Base-by-base conservation (phyloP, 2,888 invertebrate genomes). In the Argyresthia goedartella region DNA sequence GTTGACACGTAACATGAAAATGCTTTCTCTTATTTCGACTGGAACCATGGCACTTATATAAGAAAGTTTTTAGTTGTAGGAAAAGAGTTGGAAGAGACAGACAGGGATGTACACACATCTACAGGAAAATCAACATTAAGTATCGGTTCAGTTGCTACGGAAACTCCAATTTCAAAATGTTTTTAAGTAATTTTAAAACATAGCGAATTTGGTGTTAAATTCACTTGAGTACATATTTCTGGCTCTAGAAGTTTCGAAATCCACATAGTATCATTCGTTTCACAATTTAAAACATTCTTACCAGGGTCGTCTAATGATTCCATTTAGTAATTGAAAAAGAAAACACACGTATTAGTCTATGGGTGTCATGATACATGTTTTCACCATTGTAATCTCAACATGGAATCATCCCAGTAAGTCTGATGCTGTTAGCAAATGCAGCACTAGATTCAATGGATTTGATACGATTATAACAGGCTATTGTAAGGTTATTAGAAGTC, bases 281-380 rank as follows among this genome's bases (percentile, higher is more conserved):
- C 43, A 56, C 52, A 41, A 64, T 16, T 16, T 14, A 14, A 35
- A 48, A 36, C 63, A 60, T 66, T 82, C 85, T 85, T 85, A 85
- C 85, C 85, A 73, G 81, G 76, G 70, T 84, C 84, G 65, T 85
- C 85, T 85, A 82, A 70, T 67, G 50, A 33, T 73, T 73, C 84
- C 81, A 80, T 57, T 73, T 77, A 69, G 81, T 79, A 74, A 76
- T 76, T 82, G 81, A 74, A 85, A 81, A 82, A 77, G 73, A 84
- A 81, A 81, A 80, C 67, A 76, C 66, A 75, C 62, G 60, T 60
- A 72, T 81, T 78, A 76, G 54, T 54, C n/a, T 39, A 39, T 39
- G 25, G 6, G 25, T 25, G 25, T 25, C 25, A 25, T 25, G 25
- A 25, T 25, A 25, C 25, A 25, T 25, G 25, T 25, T 25, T 25